Evolutionary conservation across 2,888 invertebrate species (phyloP).

Genomic region (Epinotia demarniana): DNA sequence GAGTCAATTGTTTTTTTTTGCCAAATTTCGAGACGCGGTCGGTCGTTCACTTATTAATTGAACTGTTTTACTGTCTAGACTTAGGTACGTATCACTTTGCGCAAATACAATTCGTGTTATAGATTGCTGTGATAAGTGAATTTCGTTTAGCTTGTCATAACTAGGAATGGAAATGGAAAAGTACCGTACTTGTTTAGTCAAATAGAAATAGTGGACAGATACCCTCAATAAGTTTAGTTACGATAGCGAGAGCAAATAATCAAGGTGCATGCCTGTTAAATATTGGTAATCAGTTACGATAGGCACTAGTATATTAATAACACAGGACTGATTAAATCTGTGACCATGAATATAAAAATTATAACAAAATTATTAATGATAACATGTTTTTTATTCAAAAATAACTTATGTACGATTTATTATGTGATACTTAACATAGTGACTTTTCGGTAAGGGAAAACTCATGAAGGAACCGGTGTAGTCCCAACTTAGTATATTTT

Average conservation of each 20-base stretch:
- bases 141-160: neutral
- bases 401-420: too few relatives aligned
- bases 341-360: neutral
- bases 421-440: too few relatives aligned
- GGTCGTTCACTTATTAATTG: slow-evolving; percentile 65
- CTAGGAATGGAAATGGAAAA: neutral
- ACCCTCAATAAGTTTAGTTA: slow-evolving; percentile 8
- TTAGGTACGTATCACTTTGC: neutral
- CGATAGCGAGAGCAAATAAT: slow-evolving; percentile 5
- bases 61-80: slow-evolving; percentile 27
- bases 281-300: slow-evolving; percentile 1
- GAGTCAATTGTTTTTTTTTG: slow-evolving; percentile 58
- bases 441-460: too few relatives aligned
- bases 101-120: neutral
- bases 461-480: too few relatives aligned
- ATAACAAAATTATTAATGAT: neutral
- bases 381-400: too few relatives aligned
- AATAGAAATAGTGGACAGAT: neutral
- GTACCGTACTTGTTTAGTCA: neutral
- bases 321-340: neutral
- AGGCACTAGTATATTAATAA: neutral
- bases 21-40: slow-evolving; percentile 56
- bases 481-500: too few relatives aligned
- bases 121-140: neutral
- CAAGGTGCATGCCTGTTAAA: neutral